phyloP scores from a whole-genome alignment of 2,888 invertebrate species.

The Dyspetes luteomarginatus region DNA sequence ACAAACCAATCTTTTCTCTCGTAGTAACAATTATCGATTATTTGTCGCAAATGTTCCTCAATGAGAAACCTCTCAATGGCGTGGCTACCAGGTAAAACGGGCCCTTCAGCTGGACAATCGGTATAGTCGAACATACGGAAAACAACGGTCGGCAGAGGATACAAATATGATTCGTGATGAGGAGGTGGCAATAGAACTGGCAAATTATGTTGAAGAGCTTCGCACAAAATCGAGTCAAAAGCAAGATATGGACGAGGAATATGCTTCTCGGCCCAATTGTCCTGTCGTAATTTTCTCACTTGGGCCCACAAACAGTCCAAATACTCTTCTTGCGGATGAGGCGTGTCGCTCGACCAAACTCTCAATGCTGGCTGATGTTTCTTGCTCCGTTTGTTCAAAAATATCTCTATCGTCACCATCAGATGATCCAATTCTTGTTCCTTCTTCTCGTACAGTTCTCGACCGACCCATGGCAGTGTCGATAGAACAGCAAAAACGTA shows the following conservation, averaged over 20 bases:
- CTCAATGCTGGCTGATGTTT: slow-evolving; percentile 96
- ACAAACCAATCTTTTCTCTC: slow-evolving; percentile 96
- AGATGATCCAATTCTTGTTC: slow-evolving; percentile 96
- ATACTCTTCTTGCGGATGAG: slow-evolving; percentile 98
- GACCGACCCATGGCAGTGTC: slow-evolving; percentile 97
- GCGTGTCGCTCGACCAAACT: slow-evolving; percentile 97
- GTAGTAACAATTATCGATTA: slow-evolving; percentile 93
- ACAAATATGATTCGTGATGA: slow-evolving; percentile 94
- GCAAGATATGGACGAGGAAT: slow-evolving; percentile 97
- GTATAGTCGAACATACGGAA: slow-evolving; percentile 99
- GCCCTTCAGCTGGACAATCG: slow-evolving; percentile 95
- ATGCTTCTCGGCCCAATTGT: slow-evolving; percentile 99
- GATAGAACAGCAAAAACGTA: slow-evolving; percentile 94
- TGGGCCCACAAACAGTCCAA: slow-evolving; percentile 98
- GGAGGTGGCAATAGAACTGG: slow-evolving; percentile 96
- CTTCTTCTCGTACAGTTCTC: slow-evolving; percentile 98
- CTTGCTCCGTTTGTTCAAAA: slow-evolving; percentile 95
- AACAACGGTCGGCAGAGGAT: slow-evolving; percentile 97
- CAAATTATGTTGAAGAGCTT: slow-evolving; percentile 97
- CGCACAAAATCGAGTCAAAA: slow-evolving; percentile 97
- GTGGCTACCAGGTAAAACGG: slow-evolving; percentile 96
- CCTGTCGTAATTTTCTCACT: slow-evolving; percentile 94
- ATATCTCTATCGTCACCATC: slow-evolving; percentile 95
- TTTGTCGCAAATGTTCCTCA: slow-evolving; percentile 98
- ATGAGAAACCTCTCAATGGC: slow-evolving; percentile 99